Conservation (phyloP, 2,888 invertebrate genomes). For the Reticulitermes lucifugus region DNA sequence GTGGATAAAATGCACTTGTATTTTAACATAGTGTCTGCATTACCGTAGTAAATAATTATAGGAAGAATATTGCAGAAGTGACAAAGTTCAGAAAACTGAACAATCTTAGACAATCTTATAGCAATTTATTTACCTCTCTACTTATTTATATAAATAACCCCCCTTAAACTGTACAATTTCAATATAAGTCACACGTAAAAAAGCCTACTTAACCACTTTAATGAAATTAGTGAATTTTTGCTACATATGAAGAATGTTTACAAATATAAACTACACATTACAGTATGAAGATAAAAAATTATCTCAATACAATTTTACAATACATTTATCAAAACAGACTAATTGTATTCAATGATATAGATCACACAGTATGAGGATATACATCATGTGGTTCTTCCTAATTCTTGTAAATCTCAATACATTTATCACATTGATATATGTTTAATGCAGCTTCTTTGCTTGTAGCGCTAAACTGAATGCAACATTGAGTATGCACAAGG, state of each 20-base stretch:
- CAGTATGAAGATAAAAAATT: conserved; percentile 49
- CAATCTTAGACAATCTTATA: conserved; percentile 1
- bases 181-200: conserved; percentile 21
- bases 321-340: conserved; percentile 40
- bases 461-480: background rate
- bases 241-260: conserved; percentile 6
- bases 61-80: background rate
- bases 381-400: background rate
- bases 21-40: background rate
- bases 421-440: conserved; percentile 14
- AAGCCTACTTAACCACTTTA: background rate
- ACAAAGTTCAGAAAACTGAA: background rate
- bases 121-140: background rate
- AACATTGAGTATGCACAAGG: background rate
- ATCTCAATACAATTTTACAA: conserved; percentile 30
- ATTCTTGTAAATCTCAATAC: conserved; percentile 5
- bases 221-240: conserved; percentile 20
- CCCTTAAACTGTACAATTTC: background rate
- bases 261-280: conserved; percentile 27
- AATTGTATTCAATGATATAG: conserved; percentile 13
- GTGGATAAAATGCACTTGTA: too few species aligned
- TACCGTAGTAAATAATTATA: background rate
- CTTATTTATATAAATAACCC: background rate
- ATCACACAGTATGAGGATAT: conserved; percentile 6
- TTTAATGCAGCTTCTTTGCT: conserved; percentile 10